phyloP scores from a whole-genome alignment of 1,140 invertebrate species.

The Eriocheir sinensis region DNA sequence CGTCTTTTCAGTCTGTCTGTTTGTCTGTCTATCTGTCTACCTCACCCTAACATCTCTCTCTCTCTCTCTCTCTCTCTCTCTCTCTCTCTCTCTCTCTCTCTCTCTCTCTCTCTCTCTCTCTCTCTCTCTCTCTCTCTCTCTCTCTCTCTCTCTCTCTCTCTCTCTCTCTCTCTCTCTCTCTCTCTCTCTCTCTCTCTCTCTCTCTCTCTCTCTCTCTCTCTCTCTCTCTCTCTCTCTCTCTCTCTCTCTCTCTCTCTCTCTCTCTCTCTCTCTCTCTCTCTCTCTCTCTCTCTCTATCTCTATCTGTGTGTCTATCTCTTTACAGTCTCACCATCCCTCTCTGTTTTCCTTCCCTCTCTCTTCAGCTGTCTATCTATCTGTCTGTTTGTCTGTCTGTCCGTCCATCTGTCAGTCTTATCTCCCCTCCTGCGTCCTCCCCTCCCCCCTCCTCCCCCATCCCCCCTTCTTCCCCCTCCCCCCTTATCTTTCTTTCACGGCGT shows the following conservation, averaged over 20 bases:
- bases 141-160: neutral
- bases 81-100: slow-evolving; percentile 30
- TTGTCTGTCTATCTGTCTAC: neutral
- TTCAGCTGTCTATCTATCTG: too few species aligned
- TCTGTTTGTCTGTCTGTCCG: too few species aligned
- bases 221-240: slow-evolving; percentile 52
- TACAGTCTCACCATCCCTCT: too few species aligned
- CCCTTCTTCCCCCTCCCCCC: too few species aligned
- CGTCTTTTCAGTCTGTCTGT: too few species aligned
- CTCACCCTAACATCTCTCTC: neutral
- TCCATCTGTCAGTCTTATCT: too few species aligned
- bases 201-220: slow-evolving; percentile 59
- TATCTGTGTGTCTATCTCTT: too few species aligned
- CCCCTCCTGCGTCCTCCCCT: too few species aligned
- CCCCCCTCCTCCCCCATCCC: too few species aligned
- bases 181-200: slow-evolving; percentile 24
- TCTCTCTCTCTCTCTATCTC: too few species aligned
- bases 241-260: slow-evolving; percentile 50
- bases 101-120: neutral
- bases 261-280: slow-evolving; percentile 34
- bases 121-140: neutral
- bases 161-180: neutral
- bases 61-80: neutral
- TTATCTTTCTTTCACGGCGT: too few species aligned
- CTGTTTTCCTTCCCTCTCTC: too few species aligned